These are phyloP conservation scores for Sinodicranocentrus sp. DNA, from an alignment of 2,888 invertebrate species.

Conservation along the genomic window DNA sequence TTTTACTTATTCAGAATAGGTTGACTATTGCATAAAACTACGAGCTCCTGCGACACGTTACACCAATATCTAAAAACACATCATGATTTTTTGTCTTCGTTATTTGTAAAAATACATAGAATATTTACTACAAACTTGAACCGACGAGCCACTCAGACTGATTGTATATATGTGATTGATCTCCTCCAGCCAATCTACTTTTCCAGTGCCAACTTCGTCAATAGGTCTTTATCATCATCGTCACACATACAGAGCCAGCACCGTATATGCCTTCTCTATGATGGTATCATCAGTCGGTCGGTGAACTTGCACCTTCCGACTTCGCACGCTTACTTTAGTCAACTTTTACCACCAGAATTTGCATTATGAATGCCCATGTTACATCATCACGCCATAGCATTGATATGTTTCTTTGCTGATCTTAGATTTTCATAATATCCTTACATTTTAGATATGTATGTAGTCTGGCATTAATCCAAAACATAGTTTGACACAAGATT, in stretches of 20 bases:
- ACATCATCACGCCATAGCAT: constrained; percentile 30
- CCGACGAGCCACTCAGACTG: no score
- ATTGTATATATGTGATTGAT: constrained; percentile 16
- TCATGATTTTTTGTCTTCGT: no score
- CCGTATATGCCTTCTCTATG: no score
- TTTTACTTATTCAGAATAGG: no score
- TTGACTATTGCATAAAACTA: no score
- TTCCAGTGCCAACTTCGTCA: constrained; percentile 15
- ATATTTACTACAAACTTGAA: no score
- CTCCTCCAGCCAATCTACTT: constrained; percentile 1
- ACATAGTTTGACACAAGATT: not conserved
- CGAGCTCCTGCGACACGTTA: no score
- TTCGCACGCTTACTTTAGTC: constrained; percentile 19
- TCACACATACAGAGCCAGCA: no score
- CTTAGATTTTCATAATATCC: not conserved
- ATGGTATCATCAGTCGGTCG: constrained; percentile 50
- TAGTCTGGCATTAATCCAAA: constrained; percentile 12
- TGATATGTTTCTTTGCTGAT: constrained; percentile 34
- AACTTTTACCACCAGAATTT: constrained; percentile 9
- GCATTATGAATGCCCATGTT: constrained; percentile 21
- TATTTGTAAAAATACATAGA: no score
- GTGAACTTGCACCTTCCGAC: constrained; percentile 69
- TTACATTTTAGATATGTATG: not conserved
- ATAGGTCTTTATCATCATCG: constrained; percentile 17
- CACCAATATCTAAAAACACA: no score